phyloP scores from a whole-genome alignment of 2,888 invertebrate genomes.

The Argyresthia goedartella region DNA sequence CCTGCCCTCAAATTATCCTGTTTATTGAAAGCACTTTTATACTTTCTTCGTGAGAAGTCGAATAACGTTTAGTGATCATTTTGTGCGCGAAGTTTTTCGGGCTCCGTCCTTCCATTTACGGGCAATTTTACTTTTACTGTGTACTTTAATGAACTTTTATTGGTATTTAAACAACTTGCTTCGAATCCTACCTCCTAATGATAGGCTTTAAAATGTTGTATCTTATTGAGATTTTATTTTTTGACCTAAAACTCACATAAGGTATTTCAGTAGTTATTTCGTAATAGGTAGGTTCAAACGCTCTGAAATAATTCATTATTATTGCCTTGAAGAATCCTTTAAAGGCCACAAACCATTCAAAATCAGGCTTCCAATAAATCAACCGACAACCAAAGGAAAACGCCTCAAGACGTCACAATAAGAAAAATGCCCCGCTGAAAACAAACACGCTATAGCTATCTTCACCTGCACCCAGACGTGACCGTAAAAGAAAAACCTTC shows the following conservation, averaged over 20 bases:
- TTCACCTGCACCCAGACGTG: constrained; percentile 39
- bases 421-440: not conserved
- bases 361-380: not conserved
- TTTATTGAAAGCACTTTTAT: constrained; percentile 67
- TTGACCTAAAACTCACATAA: too few relatives aligned
- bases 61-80: constrained; percentile 49
- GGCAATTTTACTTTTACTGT: constrained; percentile 1
- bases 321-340: too few relatives aligned
- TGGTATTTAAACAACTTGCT: not conserved
- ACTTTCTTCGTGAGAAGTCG: constrained; percentile 47
- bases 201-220: too few relatives aligned
- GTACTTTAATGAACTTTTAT: constrained; percentile 2
- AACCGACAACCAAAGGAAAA: not conserved
- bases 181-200: too few relatives aligned
- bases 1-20: constrained; percentile 50
- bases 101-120: constrained; percentile 1
- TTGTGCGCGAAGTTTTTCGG: constrained; percentile 19
- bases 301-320: too few relatives aligned
- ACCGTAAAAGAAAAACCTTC: constrained; percentile 68
- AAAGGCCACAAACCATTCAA: too few relatives aligned
- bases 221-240: too few relatives aligned
- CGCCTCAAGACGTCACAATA: not conserved
- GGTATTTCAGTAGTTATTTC: too few relatives aligned
- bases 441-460: not conserved
- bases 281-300: too few relatives aligned